These are phyloP conservation scores for Coptotermes formosanus DNA, from an alignment of 1,140 invertebrate species.

Conservation along the genomic window DNA sequence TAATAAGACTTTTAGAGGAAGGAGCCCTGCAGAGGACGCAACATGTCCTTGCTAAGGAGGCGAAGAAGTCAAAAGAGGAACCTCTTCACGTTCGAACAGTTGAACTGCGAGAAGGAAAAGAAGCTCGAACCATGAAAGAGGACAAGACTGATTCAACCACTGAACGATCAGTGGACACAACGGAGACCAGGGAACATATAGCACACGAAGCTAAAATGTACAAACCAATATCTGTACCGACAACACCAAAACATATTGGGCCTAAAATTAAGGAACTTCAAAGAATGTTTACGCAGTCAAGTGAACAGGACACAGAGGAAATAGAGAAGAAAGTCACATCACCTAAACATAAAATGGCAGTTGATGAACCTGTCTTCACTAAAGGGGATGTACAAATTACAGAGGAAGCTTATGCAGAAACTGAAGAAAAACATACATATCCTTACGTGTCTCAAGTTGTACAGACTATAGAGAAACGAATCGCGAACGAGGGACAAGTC, in stretches of 20 bases:
- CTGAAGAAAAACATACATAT: constrained; percentile 31
- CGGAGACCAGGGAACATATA: background rate
- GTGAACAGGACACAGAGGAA: constrained; percentile 22
- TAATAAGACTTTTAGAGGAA: constrained; percentile 48
- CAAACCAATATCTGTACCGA: constrained; percentile 29
- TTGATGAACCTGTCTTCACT: background rate
- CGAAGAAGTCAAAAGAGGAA: background rate
- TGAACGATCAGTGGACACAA: background rate
- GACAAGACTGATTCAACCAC: background rate
- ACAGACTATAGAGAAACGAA: constrained; percentile 39
- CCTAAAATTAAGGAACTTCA: constrained; percentile 52
- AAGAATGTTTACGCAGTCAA: constrained; percentile 48
- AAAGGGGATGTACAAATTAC: background rate
- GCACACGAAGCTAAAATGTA: background rate
- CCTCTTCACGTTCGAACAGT: background rate
- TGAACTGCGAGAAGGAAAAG: background rate
- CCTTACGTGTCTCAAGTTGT: constrained; percentile 40
- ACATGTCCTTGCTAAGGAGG: background rate
- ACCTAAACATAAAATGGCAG: background rate
- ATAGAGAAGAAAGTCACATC: background rate
- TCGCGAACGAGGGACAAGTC: constrained; percentile 28
- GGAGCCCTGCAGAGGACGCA: background rate
- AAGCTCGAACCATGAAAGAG: background rate
- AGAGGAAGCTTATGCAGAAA: background rate
- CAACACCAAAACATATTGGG: constrained; percentile 44